Base-by-base conservation (phyloP, 2,113 vertebrate species). In the Nothoprocta perdicaria region DNA sequence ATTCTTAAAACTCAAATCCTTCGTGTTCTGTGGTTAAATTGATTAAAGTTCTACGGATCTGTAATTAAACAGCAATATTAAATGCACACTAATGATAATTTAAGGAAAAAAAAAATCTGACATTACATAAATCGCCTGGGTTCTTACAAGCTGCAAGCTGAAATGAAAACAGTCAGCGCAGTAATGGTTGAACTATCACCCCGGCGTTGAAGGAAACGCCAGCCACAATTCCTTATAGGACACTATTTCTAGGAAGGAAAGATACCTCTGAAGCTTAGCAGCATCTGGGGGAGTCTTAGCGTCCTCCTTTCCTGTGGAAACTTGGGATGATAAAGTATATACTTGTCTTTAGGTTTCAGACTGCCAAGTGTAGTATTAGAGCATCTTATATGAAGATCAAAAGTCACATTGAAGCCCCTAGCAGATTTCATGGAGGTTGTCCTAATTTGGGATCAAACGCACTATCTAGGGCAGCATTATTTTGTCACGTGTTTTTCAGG, bases 21-120 rank as follows among this genome's bases (percentile, higher is more conserved):
- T 82, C 48, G 67, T 72, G 10, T 57, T 86, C 80, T 78, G 43
- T 29, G 27, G 46, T 80, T 78, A 80, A 92, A 89, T n/a, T 83
- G 46, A 80, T 95, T 88, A 65, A 61, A 84, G 43, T 67, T 75
- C 57, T 52, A 26, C 29, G 33, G 26, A 12, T 88, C 60, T 72
- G 43, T 46, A 89, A 95, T 89, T 89, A 77, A 94, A 89, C 85
- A 46, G 48, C 13, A 50, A 53, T 48, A 80, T 84, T 77, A 84
- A 92, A 80, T 26, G 74, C n/a, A 84, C n/a, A 45, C 12, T 52
- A 71, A 40, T 0, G 0, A 74, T 80, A 89, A 91, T 62, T 50
- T 52, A 22, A 5, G 46, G 24, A 16, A 14, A 60, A 73, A 80
- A 80, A 27, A 86, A 77, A 24, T 58, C 22, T n/a, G 46, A 3